Evolutionary conservation across 2,888 invertebrate genomes (phyloP).

Genomic region (Mesorhabditis spiculigera): DNA sequence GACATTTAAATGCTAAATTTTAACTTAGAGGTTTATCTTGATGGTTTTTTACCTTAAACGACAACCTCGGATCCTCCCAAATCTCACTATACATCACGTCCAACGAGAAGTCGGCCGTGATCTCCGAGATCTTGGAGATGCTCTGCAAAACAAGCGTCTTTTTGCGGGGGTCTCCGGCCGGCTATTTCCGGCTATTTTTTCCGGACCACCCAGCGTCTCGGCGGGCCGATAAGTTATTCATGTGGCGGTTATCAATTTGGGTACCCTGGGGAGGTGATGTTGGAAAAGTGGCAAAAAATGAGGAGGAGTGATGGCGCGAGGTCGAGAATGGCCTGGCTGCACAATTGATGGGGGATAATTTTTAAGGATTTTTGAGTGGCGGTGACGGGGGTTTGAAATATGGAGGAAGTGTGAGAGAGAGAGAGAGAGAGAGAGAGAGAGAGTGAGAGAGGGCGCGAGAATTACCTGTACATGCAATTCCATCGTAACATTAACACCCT

Average conservation of each 20-base stretch:
- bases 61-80: conserved; percentile 55
- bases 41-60: conserved; percentile 38
- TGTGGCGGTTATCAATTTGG: no score
- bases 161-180: not conserved
- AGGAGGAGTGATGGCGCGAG: no score
- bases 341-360: no score
- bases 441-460: not conserved
- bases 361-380: no score
- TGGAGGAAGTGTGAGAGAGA: no score
- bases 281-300: no score
- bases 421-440: not conserved
- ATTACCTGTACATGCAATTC: conserved; percentile 57
- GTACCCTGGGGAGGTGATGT: no score
- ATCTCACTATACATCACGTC: conserved; percentile 59
- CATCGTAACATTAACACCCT: conserved; percentile 58
- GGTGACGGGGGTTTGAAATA: no score
- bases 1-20: conserved; percentile 46
- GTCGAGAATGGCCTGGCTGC: no score
- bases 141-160: conserved; percentile 35
- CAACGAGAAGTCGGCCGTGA: conserved; percentile 56
- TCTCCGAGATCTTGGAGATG: conserved; percentile 56
- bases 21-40: conserved; percentile 8
- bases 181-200: no score
- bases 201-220: no score
- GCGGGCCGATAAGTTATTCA: no score